Evolutionary conservation across 2,113 vertebrate species (phyloP), one percentile per base, ranked within the genome.

Genomic region (Planiliza haematocheilus): DNA sequence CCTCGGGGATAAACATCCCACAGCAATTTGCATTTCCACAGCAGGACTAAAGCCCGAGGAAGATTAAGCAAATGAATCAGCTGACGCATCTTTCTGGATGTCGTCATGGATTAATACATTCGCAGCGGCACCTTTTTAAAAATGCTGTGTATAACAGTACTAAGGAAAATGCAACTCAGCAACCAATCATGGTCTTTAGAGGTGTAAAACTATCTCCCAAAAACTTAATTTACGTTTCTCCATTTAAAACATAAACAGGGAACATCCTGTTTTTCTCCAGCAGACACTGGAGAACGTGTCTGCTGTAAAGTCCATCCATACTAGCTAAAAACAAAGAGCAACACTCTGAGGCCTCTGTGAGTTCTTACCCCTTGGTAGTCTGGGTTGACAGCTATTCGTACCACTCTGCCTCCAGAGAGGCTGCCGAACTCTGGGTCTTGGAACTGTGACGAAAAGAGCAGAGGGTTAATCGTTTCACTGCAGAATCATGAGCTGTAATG

Each of bases 301-400:
- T n/a, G 42, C 42, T 14, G 42, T 45, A 45, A 16, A 46, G 14
- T 12, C 2, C 2, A 16, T 59, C n/a, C 18, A 5, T 14, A 18
- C 24, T 30, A 30, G 5, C 5, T 3, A 30, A 30, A 30, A 30
- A 30, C 24, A 30, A 30, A 30, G 5, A 30, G 16, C 69, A 42
- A 58, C 8, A 24, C 0, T 0, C 34, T 12, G 12, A 43, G 10
- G 2, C 11, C 6, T 49, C 2, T 41, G 1, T 1, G 10, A 10
- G 16, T 39, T 57, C 3, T 94, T 92, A 99, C 98, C 95, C 96
- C 95, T 79, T 99, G 98, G 70, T 98, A 99, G 83, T 99, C 97
- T 1, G 98, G 98, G 79, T 99, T 97, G 55, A 99, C 97, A 0
- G 97, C 97, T 8, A 99, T 98, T 37, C 98, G 95, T 63, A 99